Percentiles rank a stretch among this genome's conserved stretches.
Evolutionary conservation across 2,888 invertebrate genomes (phyloP).

Genomic region (Salpingus planirostris): DNA sequence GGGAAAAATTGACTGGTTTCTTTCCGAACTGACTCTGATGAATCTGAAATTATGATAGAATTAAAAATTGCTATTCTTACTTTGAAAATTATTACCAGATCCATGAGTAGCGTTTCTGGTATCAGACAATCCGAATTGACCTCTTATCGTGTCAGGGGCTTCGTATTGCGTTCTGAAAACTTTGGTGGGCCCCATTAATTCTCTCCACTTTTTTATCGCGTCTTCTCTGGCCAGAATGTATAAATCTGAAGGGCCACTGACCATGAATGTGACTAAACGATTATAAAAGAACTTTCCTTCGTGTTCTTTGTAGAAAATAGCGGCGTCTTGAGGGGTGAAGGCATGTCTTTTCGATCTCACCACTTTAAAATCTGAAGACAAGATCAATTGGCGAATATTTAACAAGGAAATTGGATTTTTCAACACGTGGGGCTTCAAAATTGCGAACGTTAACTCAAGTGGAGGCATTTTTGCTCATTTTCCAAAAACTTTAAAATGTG

Average conservation of each 20-base stretch:
- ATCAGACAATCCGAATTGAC: slow-evolving; percentile 81
- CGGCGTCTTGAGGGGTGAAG: slow-evolving; percentile 55
- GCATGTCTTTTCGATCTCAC: slow-evolving; percentile 57
- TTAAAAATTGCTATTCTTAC: no score
- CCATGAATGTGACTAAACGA: slow-evolving; percentile 72
- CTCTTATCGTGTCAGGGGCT: slow-evolving; percentile 70
- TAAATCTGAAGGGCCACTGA: slow-evolving; percentile 76
- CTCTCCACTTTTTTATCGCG: slow-evolving; percentile 73
- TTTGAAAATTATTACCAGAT: no score
- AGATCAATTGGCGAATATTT: slow-evolving; percentile 59
- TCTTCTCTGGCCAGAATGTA: slow-evolving; percentile 68
- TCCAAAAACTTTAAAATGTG: no score
- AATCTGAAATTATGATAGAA: slow-evolving; percentile 51
- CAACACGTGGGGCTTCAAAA: slow-evolving; percentile 79
- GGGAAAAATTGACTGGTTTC: slow-evolving; percentile 84
- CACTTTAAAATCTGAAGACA: slow-evolving; percentile 60
- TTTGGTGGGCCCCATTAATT: slow-evolving; percentile 84
- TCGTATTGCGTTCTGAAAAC: slow-evolving; percentile 70
- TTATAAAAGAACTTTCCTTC: slow-evolving; percentile 74
- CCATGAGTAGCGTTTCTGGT: slow-evolving; percentile 93
- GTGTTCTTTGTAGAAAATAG: slow-evolving; percentile 76
- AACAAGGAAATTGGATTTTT: slow-evolving; percentile 64
- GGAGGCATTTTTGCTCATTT: no score
- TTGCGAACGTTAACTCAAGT: slow-evolving; percentile 78
- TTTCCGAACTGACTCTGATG: slow-evolving; percentile 57